These are phyloP conservation scores for Oscheius sp. DNA, from an alignment of 2,888 invertebrate genomes.

Conservation along the genomic window DNA sequence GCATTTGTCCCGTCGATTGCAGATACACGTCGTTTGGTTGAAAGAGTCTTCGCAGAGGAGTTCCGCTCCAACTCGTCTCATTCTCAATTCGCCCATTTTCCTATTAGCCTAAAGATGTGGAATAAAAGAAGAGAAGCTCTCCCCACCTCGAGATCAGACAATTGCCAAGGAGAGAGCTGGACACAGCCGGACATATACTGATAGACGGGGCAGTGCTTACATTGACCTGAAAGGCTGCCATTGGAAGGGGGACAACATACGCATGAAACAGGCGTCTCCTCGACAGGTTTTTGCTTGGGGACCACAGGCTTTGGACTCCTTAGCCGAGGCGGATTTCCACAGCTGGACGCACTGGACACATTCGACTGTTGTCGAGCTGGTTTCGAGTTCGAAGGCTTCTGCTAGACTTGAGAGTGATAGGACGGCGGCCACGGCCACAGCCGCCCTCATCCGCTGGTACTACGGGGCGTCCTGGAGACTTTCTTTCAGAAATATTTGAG, in stretches of 20 bases:
- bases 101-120: conserved; percentile 40
- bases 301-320: conserved; percentile 51
- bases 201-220: conserved; percentile 63
- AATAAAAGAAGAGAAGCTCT: not conserved
- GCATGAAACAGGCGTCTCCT: conserved; percentile 60
- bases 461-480: not conserved
- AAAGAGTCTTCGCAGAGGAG: conserved; percentile 59
- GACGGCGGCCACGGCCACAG: conserved; percentile 9
- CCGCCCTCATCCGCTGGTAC: conserved; percentile 16
- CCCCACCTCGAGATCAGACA: conserved; percentile 49
- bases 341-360: conserved; percentile 59
- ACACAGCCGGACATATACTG: conserved; percentile 61
- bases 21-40: conserved; percentile 61
- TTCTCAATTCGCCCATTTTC: conserved; percentile 41
- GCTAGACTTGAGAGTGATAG: not conserved
- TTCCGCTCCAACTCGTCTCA: conserved; percentile 52
- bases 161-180: conserved; percentile 55
- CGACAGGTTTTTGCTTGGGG: conserved; percentile 52
- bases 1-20: conserved; percentile 60
- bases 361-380: conserved; percentile 36
- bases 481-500: too few relatives aligned
- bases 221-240: conserved; percentile 59
- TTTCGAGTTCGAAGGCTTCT: conserved; percentile 12
- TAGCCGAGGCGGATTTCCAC: conserved; percentile 49
- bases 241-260: conserved; percentile 39